A percentile compares a stretch with the other conserved stretches of the same genome.
Conservation (phyloP, 2,113 vertebrate genomes). For the Tauraco erythrolophus region DNA sequence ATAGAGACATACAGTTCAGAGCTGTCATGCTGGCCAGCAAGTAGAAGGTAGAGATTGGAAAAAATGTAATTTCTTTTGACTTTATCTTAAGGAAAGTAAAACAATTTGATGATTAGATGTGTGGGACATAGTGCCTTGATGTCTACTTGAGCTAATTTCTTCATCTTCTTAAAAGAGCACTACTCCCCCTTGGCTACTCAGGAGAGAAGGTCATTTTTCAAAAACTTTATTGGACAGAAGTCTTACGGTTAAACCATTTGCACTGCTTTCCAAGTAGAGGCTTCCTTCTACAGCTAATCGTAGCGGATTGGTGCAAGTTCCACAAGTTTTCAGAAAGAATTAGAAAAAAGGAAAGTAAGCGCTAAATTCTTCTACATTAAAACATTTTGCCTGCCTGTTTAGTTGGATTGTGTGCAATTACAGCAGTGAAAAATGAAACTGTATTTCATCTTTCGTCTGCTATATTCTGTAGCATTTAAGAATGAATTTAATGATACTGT, state of each 20-base stretch:
- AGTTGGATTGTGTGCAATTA: neutral
- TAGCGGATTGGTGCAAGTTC: neutral
- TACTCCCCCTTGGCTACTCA: slow-evolving; percentile 65
- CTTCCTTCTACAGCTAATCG: neutral
- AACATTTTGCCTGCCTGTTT: neutral
- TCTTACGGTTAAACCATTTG: neutral
- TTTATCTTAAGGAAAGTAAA: slow-evolving; percentile 73
- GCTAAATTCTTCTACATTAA: neutral
- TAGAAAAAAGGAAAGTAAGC: neutral
- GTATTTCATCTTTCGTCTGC: neutral
- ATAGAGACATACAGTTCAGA: slow-evolving; percentile 63
- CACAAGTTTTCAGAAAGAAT: neutral
- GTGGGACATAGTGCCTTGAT: slow-evolving; percentile 71
- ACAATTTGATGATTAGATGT: slow-evolving; percentile 70
- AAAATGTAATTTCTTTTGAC: slow-evolving; percentile 76
- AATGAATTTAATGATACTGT: neutral
- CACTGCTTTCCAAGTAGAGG: neutral
- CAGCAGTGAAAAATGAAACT: neutral
- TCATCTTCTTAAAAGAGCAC: slow-evolving; percentile 72
- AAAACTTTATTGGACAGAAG: slow-evolving; percentile 59
- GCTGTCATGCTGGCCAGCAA: slow-evolving; percentile 70
- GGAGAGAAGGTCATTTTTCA: slow-evolving; percentile 73
- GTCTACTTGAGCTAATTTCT: slow-evolving; percentile 75
- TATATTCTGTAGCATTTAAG: neutral
- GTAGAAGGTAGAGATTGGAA: slow-evolving; percentile 65